Percentiles rank a stretch among this genome's conserved stretches.
These are phyloP conservation scores for Pimpla rufipes DNA, from an alignment of 2,888 invertebrate species.

Conservation along the genomic window DNA sequence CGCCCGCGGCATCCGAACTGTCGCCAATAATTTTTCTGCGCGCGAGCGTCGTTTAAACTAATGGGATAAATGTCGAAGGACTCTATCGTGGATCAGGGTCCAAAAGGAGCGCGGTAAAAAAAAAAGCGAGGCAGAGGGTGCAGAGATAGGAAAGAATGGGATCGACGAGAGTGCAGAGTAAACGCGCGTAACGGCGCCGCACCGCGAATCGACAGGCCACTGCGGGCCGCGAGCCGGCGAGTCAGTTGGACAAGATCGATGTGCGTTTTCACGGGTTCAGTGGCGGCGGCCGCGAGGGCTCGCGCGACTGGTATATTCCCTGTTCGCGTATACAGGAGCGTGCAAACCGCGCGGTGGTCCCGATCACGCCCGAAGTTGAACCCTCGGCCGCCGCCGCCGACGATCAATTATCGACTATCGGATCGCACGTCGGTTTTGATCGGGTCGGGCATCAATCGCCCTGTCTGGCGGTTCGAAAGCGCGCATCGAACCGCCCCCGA, in stretches of 20 bases:
- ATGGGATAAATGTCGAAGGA: conserved; percentile 18
- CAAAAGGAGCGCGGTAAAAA: conserved; percentile 39
- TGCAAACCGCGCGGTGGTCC: not conserved
- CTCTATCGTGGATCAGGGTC: conserved; percentile 22
- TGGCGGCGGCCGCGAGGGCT: conserved; percentile 36
- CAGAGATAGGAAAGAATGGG: not conserved
- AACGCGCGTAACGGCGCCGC: conserved; percentile 49
- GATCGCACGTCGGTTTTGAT: conserved; percentile 76
- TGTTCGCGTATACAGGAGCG: not conserved
- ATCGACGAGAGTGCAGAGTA: conserved; percentile 44
- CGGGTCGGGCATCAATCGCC: conserved; percentile 68
- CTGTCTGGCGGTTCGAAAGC: conserved; percentile 52
- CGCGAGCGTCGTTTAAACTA: conserved; percentile 13
- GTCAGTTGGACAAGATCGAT: conserved; percentile 76
- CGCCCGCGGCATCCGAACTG: no score
- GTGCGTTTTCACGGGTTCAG: conserved; percentile 75
- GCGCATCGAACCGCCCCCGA: conserved; percentile 38
- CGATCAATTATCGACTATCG: conserved; percentile 77
- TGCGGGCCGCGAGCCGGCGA: conserved; percentile 68
- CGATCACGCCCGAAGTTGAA: conserved; percentile 12
- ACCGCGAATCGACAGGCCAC: conserved; percentile 44
- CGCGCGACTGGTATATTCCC: not conserved
- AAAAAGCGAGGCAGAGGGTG: not conserved
- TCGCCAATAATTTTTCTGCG: no score
- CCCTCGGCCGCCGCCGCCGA: conserved; percentile 57